phyloP scores from a whole-genome alignment of 2,113 vertebrate species.

The Anarrhichthys ocellatus region DNA sequence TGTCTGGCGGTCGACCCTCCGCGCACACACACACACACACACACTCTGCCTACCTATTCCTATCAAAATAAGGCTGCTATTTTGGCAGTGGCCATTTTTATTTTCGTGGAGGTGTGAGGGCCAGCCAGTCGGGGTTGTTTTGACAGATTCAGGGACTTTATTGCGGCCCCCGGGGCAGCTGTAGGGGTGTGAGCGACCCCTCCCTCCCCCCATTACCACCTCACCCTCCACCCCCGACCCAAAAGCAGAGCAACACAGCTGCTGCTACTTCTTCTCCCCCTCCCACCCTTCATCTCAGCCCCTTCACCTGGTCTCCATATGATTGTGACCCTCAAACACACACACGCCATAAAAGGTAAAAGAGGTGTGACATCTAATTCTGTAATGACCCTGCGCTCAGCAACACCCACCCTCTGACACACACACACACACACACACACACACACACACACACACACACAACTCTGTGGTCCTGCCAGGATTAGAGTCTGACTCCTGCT shows the following conservation, averaged over 20 bases:
- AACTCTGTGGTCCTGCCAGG: conserved; percentile 9
- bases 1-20: background rate
- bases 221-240: conserved; percentile 30
- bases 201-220: background rate
- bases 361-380: conserved; percentile 62
- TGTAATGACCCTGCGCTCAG: conserved; percentile 30
- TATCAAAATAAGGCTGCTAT: conserved; percentile 47
- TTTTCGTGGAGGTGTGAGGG: conserved; percentile 52
- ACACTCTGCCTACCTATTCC: conserved; percentile 24
- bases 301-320: conserved; percentile 71
- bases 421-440: conserved; percentile 7
- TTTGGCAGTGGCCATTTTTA: conserved; percentile 49
- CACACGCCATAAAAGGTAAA: conserved; percentile 60
- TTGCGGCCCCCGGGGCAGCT: conserved; percentile 59
- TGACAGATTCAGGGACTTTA: conserved; percentile 63
- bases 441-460: conserved; percentile 2
- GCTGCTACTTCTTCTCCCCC: conserved; percentile 32
- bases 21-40: conserved; percentile 9
- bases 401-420: conserved; percentile 10
- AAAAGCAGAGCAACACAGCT: conserved; percentile 66
- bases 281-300: conserved; percentile 20
- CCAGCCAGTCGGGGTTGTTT: conserved; percentile 54
- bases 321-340: conserved; percentile 47
- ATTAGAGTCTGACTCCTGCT: conserved; percentile 30
- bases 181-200: conserved; percentile 26